Percentiles rank a stretch among this genome's conserved stretches.
phyloP scores from a whole-genome alignment of 2,113 vertebrate genomes.

The Alosa alosa region DNA sequence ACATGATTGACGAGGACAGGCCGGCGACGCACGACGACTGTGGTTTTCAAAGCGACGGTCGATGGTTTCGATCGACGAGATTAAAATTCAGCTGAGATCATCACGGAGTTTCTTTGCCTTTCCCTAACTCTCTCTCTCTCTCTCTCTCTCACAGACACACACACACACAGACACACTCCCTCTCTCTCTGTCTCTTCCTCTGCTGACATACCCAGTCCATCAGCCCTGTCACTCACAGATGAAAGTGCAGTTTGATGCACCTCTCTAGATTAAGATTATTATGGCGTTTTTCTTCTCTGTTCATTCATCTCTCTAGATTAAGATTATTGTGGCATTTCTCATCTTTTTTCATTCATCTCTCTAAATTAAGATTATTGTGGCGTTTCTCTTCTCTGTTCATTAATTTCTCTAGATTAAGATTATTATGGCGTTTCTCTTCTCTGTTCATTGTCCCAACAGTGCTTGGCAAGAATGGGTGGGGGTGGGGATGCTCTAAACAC shows the following conservation, averaged over 20 bases:
- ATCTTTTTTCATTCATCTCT: no score
- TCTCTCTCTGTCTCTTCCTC: background rate
- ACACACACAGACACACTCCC: background rate
- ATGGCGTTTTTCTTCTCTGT: background rate
- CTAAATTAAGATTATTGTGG: background rate
- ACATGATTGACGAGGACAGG: slow-evolving; percentile 56
- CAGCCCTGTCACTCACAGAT: background rate
- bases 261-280: background rate
- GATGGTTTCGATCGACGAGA: slow-evolving; percentile 56
- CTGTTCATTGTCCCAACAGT: background rate
- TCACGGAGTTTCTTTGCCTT: background rate
- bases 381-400: background rate
- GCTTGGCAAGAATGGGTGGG: background rate
- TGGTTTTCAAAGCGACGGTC: slow-evolving; percentile 50
- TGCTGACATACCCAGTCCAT: background rate
- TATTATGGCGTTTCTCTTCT: background rate
- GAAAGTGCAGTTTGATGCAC: background rate
- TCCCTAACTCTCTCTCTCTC: background rate
- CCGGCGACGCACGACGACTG: slow-evolving; percentile 28
- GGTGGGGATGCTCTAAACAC: background rate
- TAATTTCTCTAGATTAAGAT: background rate
- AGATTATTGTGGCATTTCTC: background rate
- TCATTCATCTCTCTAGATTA: background rate
- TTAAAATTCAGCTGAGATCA: slow-evolving; percentile 54
- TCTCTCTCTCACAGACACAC: background rate